phyloP scores from a whole-genome alignment of 2,113 vertebrate genomes.

The Entosphenus tridentatus region DNA sequence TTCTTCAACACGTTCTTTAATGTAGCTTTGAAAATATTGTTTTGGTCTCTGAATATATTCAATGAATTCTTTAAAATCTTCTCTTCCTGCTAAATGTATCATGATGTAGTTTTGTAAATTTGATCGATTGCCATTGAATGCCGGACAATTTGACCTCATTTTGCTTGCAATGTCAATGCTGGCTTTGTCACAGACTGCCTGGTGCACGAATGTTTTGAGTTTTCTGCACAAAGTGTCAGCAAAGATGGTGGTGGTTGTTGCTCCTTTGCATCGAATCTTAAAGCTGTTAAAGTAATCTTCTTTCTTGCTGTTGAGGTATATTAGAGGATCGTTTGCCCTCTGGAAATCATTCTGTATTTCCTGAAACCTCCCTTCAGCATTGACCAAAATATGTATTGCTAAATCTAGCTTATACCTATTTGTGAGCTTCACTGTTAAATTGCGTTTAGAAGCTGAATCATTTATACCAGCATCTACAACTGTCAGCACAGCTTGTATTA shows the following conservation, averaged over 20 bases:
- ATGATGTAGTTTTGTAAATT: conserved; percentile 29
- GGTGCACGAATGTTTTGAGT: conserved; percentile 14
- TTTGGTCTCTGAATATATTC: conserved; percentile 15
- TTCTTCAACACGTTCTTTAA: background rate
- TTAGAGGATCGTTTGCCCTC: conserved; percentile 15
- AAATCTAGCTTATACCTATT: conserved; percentile 16
- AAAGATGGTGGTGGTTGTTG: conserved; percentile 19
- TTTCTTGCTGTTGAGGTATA: conserved; percentile 20
- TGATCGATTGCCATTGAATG: conserved; percentile 18
- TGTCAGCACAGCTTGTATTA: conserved; percentile 14
- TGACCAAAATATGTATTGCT: conserved; percentile 17
- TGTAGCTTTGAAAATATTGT: background rate
- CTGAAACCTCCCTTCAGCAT: conserved; percentile 15
- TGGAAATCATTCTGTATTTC: conserved; percentile 17
- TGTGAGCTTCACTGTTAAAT: conserved; percentile 13
- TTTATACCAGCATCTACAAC: conserved; percentile 12
- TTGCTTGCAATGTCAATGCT: conserved; percentile 15
- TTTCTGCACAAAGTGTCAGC: conserved; percentile 22
- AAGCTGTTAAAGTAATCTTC: conserved; percentile 22
- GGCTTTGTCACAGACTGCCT: conserved; percentile 11
- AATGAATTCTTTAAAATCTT: conserved; percentile 22
- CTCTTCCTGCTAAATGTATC: conserved; percentile 22
- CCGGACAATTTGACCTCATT: conserved; percentile 15
- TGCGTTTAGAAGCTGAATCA: conserved; percentile 2
- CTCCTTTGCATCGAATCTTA: conserved; percentile 20